Conservation (phyloP, 2,113 vertebrate genomes). For the Fukomys damarensis region DNA sequence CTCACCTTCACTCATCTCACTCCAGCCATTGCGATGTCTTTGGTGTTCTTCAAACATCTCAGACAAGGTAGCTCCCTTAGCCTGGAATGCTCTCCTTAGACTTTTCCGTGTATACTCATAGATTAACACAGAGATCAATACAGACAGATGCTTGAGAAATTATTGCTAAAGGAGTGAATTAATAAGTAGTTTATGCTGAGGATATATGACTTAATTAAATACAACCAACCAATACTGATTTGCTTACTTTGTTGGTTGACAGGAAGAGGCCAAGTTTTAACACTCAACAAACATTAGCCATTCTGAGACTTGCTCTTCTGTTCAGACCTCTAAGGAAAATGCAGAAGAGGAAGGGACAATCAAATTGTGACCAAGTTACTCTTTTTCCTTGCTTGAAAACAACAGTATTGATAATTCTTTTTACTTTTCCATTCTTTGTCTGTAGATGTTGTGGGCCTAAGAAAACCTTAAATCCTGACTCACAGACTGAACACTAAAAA, state of each 20-base stretch:
- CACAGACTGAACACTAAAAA: not conserved
- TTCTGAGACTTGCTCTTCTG: constrained; percentile 24
- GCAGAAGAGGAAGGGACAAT: not conserved
- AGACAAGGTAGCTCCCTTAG: not conserved
- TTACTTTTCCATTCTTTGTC: constrained; percentile 12
- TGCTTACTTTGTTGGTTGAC: constrained; percentile 42
- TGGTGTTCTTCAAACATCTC: not conserved
- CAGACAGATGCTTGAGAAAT: constrained; percentile 17
- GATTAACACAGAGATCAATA: not conserved
- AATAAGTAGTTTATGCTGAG: constrained; percentile 35
- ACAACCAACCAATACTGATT: not conserved
- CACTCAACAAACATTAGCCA: not conserved
- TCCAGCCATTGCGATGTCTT: not conserved
- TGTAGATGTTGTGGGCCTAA: not conserved
- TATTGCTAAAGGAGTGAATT: constrained; percentile 46
- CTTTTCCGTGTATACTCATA: not conserved
- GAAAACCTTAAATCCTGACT: not conserved
- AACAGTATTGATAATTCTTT: not conserved
- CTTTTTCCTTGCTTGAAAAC: constrained; percentile 14
- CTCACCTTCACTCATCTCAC: not conserved
- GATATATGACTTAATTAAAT: not conserved
- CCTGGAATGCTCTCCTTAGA: not conserved
- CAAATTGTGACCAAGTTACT: not conserved
- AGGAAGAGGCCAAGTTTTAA: not conserved
- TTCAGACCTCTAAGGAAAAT: not conserved